These are phyloP conservation scores for Galeruca laticollis DNA, from an alignment of 2,888 invertebrate species.

Conservation along the genomic window DNA sequence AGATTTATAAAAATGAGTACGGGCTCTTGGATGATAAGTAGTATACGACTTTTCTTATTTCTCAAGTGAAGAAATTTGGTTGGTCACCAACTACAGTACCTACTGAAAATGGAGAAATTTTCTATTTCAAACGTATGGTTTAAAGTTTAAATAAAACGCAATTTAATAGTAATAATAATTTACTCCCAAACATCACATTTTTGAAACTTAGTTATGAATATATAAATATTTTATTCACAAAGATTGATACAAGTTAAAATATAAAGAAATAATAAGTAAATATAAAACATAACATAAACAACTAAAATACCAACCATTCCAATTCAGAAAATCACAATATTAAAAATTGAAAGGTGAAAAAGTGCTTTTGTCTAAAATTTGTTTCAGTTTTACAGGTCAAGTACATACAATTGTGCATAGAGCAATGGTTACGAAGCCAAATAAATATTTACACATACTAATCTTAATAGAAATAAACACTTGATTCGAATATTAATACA, in stretches of 20 bases:
- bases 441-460: neutral
- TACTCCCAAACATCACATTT: conserved; percentile 41
- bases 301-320: conserved; percentile 35
- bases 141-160: neutral
- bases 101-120: too few relatives aligned
- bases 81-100: too few relatives aligned
- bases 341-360: conserved; percentile 19
- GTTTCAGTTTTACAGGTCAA: neutral
- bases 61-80: too few relatives aligned
- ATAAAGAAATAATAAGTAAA: conserved; percentile 40
- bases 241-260: conserved; percentile 39
- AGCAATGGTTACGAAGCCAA: neutral
- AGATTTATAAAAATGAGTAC: too few relatives aligned
- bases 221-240: conserved; percentile 48
- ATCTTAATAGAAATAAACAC: too few relatives aligned
- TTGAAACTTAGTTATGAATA: conserved; percentile 44
- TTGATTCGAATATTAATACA: too few relatives aligned
- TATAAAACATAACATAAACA: conserved; percentile 42
- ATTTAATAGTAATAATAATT: conserved; percentile 37
- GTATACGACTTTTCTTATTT: too few relatives aligned
- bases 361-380: neutral
- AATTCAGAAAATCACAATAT: conserved; percentile 34
- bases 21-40: too few relatives aligned
- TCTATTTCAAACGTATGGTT: too few relatives aligned
- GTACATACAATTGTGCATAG: neutral